phyloP scores from a whole-genome alignment of 2,797 vertebrate species.

The Chiloscyllium punctatum region DNA sequence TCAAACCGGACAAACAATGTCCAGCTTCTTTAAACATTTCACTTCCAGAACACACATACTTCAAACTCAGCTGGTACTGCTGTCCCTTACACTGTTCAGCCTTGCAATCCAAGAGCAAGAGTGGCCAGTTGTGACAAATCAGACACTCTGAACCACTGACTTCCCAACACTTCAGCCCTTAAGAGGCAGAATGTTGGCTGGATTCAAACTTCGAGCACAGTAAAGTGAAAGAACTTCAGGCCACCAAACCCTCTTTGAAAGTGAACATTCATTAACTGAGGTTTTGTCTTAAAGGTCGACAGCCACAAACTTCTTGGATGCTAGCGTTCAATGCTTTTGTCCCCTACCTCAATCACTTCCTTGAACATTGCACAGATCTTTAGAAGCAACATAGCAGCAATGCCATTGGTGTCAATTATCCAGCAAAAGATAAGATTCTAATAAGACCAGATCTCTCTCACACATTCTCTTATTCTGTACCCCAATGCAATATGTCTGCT shows the following conservation, averaged over 20 bases:
- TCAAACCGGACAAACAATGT: background rate
- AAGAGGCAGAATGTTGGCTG: background rate
- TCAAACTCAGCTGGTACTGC: background rate
- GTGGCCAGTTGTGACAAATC: background rate
- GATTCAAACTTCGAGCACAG: background rate
- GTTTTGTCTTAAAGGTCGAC: too few relatives aligned
- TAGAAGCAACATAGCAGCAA: too few relatives aligned
- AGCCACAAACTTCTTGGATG: too few relatives aligned
- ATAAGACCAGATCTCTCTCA: background rate
- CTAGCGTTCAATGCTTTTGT: background rate
- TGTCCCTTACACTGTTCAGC: background rate
- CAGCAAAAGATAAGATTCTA: background rate
- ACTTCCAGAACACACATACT: background rate
- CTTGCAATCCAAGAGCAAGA: background rate
- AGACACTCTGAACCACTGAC: background rate
- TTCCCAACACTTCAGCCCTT: too few relatives aligned
- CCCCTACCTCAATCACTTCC: background rate
- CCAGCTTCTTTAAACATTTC: background rate
- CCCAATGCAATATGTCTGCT: background rate
- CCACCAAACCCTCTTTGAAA: background rate
- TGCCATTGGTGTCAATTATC: background rate
- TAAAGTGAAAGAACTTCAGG: background rate
- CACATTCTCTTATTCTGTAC: background rate
- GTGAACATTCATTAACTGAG: too few relatives aligned
- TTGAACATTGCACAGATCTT: too few relatives aligned